These are phyloP conservation scores for Formica selysi DNA, from an alignment of 1,140 invertebrate genomes.

Conservation along the genomic window DNA sequence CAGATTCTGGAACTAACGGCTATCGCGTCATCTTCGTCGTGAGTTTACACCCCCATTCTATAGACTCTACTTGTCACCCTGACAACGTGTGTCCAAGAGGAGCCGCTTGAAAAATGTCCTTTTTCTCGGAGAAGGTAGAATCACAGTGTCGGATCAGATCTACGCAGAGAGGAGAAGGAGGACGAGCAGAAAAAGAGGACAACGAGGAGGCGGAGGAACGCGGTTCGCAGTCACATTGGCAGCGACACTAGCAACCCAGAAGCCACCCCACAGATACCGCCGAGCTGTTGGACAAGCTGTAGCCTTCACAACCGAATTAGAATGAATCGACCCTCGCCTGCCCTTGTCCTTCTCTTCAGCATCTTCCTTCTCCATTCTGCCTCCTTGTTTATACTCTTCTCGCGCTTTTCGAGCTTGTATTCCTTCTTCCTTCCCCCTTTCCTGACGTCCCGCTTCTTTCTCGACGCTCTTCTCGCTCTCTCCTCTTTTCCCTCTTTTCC, in stretches of 20 bases:
- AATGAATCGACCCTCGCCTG: conserved; percentile 85
- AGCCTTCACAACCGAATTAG: conserved; percentile 86
- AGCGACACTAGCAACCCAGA: conserved; percentile 73
- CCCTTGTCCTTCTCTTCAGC: conserved; percentile 38
- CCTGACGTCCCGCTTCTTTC: neutral
- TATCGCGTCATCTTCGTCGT: conserved; percentile 41
- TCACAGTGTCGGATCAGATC: conserved; percentile 49
- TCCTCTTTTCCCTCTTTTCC: conserved; percentile 1
- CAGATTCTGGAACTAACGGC: conserved; percentile 5
- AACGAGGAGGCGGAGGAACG: conserved; percentile 55
- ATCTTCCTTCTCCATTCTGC: conserved; percentile 31
- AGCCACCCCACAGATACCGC: conserved; percentile 78
- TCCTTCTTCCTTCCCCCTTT: conserved; percentile 8
- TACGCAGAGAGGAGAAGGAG: conserved; percentile 13
- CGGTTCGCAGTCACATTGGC: conserved; percentile 72
- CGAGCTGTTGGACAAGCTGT: conserved; percentile 86
- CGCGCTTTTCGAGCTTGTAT: conserved; percentile 27
- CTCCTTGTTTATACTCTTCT: conserved; percentile 63
- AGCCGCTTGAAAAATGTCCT: conserved; percentile 72
- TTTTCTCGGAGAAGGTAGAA: conserved; percentile 60
- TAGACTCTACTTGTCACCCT: conserved; percentile 46
- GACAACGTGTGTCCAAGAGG: conserved; percentile 57
- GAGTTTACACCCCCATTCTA: conserved; percentile 9
- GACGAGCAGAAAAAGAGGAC: conserved; percentile 52
- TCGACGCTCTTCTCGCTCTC: neutral